These are phyloP conservation scores for Hippasteria phrygiana DNA, from an alignment of 53 echinoderm and acorn worm species.

Conservation along the genomic window DNA sequence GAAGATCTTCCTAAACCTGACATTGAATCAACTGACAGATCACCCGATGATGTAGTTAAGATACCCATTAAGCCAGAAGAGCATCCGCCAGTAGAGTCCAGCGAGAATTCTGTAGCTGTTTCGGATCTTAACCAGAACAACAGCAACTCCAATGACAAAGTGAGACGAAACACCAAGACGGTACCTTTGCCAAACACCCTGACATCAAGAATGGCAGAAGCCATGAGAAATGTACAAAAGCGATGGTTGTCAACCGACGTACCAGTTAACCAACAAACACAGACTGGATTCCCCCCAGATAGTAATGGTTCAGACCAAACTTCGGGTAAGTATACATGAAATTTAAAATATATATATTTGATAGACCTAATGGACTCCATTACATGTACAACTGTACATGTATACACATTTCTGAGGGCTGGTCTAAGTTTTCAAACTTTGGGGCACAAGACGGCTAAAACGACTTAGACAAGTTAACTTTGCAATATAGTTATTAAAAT, in stretches of 20 bases:
- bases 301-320: background rate
- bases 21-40: background rate
- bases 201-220: conserved; percentile 38
- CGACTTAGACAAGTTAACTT: too few relatives aligned
- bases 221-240: conserved; percentile 26
- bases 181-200: conserved; percentile 37
- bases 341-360: too few relatives aligned
- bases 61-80: background rate
- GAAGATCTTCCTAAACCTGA: background rate
- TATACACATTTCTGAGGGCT: too few relatives aligned
- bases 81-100: background rate
- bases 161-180: conserved; percentile 17
- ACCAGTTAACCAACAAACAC: conserved; percentile 14
- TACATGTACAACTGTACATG: too few relatives aligned
- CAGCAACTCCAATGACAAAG: background rate
- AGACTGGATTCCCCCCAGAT: conserved; percentile 29
- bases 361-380: too few relatives aligned
- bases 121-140: conserved; percentile 33
- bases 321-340: background rate
- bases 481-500: too few relatives aligned
- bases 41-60: background rate
- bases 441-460: too few relatives aligned
- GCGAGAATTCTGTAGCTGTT: background rate
- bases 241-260: background rate
- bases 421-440: too few relatives aligned